Evolutionary conservation across 2,797 vertebrate genomes (phyloP).

Genomic region (Tokudaia muenninki): DNA sequence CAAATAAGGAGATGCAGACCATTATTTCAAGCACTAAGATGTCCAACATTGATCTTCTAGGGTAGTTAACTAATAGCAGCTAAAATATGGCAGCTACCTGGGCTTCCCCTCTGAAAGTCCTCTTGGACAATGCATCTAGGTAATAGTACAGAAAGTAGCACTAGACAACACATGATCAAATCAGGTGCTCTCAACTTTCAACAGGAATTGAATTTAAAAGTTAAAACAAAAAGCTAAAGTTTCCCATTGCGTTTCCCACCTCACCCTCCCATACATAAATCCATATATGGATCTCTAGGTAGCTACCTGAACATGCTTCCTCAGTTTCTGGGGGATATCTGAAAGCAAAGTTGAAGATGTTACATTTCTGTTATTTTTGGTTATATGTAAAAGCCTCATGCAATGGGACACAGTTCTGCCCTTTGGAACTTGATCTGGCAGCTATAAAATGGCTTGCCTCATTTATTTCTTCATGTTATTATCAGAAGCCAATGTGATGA

Average conservation of each 20-base stretch:
- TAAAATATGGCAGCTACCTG: neutral
- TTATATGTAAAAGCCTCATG: neutral
- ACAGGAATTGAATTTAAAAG: neutral
- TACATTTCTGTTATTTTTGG: neutral
- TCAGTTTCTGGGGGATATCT: neutral
- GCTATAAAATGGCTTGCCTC: neutral
- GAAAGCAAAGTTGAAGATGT: neutral
- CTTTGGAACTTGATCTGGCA: neutral
- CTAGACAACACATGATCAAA: neutral
- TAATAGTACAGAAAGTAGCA: neutral
- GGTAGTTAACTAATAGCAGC: neutral
- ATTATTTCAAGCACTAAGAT: neutral
- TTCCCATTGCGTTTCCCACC: neutral
- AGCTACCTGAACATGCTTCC: neutral
- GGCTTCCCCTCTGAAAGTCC: neutral
- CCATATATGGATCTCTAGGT: neutral
- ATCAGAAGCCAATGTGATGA: neutral
- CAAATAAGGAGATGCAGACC: neutral
- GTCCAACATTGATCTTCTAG: neutral
- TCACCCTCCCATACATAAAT: neutral
- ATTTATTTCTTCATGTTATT: neutral
- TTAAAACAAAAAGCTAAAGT: neutral
- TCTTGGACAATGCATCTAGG: neutral
- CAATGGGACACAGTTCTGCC: neutral
- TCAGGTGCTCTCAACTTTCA: neutral